A percentile compares a stretch with the other conserved stretches of the same genome.
phyloP scores from a whole-genome alignment of 2,113 vertebrate species.

The Sturnus vulgaris region DNA sequence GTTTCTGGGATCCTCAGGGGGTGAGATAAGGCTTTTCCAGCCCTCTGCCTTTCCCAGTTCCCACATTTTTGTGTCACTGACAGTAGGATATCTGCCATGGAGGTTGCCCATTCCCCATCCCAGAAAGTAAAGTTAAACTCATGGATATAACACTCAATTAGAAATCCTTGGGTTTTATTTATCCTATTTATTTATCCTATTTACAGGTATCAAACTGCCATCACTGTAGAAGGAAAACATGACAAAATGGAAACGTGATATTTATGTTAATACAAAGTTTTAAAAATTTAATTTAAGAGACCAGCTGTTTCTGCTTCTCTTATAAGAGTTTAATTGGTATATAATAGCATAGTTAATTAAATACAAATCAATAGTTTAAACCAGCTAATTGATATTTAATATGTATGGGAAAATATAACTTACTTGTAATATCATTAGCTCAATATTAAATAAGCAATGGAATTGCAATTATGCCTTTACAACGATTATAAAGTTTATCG shows the following conservation, averaged over 20 bases:
- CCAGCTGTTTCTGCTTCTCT: constrained; percentile 73
- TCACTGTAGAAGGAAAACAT: neutral
- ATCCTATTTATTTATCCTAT: neutral
- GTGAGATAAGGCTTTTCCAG: neutral
- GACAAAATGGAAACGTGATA: constrained; percentile 6
- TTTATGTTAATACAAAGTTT: constrained; percentile 59
- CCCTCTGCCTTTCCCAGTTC: neutral
- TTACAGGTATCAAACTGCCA: neutral
- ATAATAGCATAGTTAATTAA: constrained; percentile 81
- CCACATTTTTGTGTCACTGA: accelerated
- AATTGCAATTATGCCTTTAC: constrained; percentile 71
- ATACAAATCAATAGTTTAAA: constrained; percentile 81
- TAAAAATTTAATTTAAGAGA: constrained; percentile 66
- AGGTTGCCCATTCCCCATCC: neutral
- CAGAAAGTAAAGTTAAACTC: neutral
- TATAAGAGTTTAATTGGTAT: constrained; percentile 78
- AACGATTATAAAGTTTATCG: constrained; percentile 72
- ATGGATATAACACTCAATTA: neutral
- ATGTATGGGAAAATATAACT: constrained; percentile 70
- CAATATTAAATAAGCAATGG: constrained; percentile 75
- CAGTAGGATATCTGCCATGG: neutral
- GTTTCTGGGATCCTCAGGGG: neutral
- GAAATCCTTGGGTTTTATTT: no score
- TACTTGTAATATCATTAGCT: constrained; percentile 73
- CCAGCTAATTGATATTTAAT: constrained; percentile 82